Conservation (phyloP, 2,113 vertebrate genomes). For the Salvelinus alpinus region DNA sequence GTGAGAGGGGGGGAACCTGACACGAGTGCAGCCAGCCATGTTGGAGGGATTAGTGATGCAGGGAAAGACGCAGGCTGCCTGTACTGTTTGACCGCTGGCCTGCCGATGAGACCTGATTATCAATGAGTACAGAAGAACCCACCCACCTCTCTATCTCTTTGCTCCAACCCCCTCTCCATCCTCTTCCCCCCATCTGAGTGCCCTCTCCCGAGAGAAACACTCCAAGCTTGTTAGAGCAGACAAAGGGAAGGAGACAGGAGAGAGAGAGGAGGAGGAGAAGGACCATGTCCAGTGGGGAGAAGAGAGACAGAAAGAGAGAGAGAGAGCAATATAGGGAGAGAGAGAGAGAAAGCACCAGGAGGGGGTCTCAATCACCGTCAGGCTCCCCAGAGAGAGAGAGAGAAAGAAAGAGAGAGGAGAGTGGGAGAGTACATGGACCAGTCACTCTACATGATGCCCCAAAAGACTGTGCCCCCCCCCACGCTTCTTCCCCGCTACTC, state of each 20-base stretch:
- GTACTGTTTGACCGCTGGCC: conserved; percentile 58
- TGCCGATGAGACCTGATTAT: conserved; percentile 54
- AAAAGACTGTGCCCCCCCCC: neutral
- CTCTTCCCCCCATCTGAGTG: conserved; percentile 12
- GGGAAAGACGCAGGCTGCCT: conserved; percentile 29
- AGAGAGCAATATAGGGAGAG: neutral
- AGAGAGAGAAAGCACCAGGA: neutral
- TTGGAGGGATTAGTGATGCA: conserved; percentile 57
- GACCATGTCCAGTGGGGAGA: neutral
- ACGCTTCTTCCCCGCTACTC: conserved; percentile 17
- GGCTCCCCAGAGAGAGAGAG: conserved; percentile 16
- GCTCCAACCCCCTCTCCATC: neutral
- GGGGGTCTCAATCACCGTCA: conserved; percentile 42
- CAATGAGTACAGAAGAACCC: conserved; percentile 50
- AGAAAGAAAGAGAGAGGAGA: neutral
- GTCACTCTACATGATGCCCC: conserved; percentile 7
- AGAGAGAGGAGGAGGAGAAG: conserved; percentile 3
- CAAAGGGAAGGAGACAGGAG: conserved; percentile 29
- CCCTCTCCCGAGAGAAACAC: conserved; percentile 33
- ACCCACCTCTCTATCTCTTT: neutral
- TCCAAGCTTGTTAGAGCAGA: conserved; percentile 55
- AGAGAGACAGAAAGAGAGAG: neutral
- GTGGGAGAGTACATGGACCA: neutral
- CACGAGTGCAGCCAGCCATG: conserved; percentile 38
- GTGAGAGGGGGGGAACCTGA: conserved; percentile 38